A percentile compares a stretch with the other conserved stretches of the same genome.
These are phyloP conservation scores for Panopea generosa DNA, from an alignment of 2,888 invertebrate genomes.

Conservation along the genomic window DNA sequence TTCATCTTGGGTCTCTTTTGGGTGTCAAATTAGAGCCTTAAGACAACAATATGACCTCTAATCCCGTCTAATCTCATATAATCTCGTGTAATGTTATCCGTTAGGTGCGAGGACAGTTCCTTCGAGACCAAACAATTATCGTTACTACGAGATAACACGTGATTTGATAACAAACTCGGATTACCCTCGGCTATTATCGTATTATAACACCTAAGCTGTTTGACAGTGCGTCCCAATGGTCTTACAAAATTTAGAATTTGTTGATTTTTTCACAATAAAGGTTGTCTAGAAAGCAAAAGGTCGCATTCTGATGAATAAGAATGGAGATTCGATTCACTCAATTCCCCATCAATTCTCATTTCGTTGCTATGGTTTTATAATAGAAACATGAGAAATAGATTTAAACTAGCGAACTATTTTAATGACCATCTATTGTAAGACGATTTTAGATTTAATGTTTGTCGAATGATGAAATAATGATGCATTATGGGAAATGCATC, in stretches of 20 bases:
- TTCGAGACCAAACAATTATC: conserved; percentile 58
- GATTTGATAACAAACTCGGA: conserved; percentile 63
- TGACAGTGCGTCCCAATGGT: conserved; percentile 36
- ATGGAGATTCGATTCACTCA: conserved; percentile 25
- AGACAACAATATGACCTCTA: conserved; percentile 55
- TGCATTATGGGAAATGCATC: too few relatives aligned
- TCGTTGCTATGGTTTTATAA: not conserved
- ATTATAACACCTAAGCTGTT: conserved; percentile 63
- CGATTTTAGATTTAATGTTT: too few relatives aligned
- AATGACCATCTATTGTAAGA: too few relatives aligned
- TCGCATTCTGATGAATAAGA: conserved; percentile 30
- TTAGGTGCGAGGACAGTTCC: conserved; percentile 47
- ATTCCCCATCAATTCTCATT: conserved; percentile 29
- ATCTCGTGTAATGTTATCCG: conserved; percentile 56
- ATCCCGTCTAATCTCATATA: conserved; percentile 58
- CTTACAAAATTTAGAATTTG: conserved; percentile 26
- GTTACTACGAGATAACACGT: conserved; percentile 61
- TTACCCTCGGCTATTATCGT: conserved; percentile 62
- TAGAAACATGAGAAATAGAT: not conserved
- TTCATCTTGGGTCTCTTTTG: conserved; percentile 22
- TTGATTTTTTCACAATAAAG: conserved; percentile 27
- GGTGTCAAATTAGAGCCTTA: conserved; percentile 48
- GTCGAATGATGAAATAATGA: too few relatives aligned
- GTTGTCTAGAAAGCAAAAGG: conserved; percentile 18
- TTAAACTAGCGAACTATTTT: not conserved